Conservation (phyloP, 2,113 vertebrate genomes). For the Cyanistes caeruleus region DNA sequence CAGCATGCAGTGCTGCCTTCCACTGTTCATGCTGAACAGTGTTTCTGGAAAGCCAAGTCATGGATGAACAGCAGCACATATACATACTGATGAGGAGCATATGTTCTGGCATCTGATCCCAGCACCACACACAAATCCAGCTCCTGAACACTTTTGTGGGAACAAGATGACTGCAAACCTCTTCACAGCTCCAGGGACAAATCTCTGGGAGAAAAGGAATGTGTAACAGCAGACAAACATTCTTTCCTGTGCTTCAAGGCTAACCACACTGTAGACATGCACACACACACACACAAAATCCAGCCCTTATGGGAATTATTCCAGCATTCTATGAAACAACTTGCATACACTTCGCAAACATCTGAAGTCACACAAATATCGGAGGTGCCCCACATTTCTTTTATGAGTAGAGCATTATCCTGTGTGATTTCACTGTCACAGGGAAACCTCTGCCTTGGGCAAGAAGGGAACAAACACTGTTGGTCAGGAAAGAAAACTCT, state of each 20-base stretch:
- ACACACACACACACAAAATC: neutral
- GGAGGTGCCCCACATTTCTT: neutral
- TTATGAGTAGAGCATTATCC: neutral
- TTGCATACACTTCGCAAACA: neutral
- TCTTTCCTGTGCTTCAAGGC: slow-evolving; percentile 5
- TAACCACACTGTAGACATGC: slow-evolving; percentile 17
- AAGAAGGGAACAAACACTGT: neutral
- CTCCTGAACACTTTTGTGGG: neutral
- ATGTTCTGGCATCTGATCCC: neutral
- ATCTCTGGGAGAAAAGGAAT: slow-evolving; percentile 34
- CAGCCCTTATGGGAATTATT: neutral
- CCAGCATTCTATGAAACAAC: neutral
- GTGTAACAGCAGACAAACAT: slow-evolving; percentile 14
- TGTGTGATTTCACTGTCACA: neutral
- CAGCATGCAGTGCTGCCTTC: neutral
- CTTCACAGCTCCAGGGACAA: slow-evolving; percentile 24
- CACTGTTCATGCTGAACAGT: neutral
- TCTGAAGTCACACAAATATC: neutral
- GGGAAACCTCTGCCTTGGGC: neutral
- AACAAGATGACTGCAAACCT: slow-evolving; percentile 15
- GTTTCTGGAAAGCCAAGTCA: neutral
- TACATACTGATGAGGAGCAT: neutral
- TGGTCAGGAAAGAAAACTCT: neutral
- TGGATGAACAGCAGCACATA: neutral
- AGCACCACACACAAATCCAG: neutral